Evolutionary conservation across 2,888 invertebrate genomes (phyloP), one percentile per base, ranked within the genome.

Genomic region (Drosophila ustulata): DNA sequence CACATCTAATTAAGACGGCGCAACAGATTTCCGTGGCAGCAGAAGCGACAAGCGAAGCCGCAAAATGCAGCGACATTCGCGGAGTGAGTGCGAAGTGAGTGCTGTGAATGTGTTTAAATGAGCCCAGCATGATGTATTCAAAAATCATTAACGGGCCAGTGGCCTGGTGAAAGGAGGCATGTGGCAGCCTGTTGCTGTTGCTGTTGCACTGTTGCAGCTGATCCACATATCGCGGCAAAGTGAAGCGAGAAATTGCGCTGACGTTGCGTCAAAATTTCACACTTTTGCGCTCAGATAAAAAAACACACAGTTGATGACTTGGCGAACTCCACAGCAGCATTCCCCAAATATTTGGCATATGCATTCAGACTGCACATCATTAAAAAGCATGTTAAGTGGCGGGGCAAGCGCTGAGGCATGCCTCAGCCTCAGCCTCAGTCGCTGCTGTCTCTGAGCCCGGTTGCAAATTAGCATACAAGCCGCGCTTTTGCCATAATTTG

Each of bases 211-310:
- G 52, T 23, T 26, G 37, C 39, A 18, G 32, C 78, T 80, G 83
- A 83, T 75, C 81, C 83, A 80, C 79, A 81, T 86, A 86, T 81
- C 86, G 61, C 51, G 68, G 59, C 75, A 77, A 84, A 77, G 73
- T 83, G 86, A 86, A 71, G 83, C 83, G 73, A 63, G 71, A 81
- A 84, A 84, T 84, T 86, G 75, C 66, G 69, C 77, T 84, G 83
- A 84, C 83, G 86, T 86, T 75, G 87, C 75, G 84, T 87, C 87
- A 85, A 87, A 85, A 85, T 87, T 85, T 87, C 82, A 87, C 84
- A 85, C 84, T 80, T 84, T 79, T 78, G 49, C 71, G 73, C 80
- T 78, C 53, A 76, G 82, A 87, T 83, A 81, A 83, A 71, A 73
- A 78, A 68, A 67, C 68, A 78, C 57, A 67, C 49, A 59, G 51